Evolutionary conservation across 2,888 invertebrate genomes (phyloP).

Genomic region (Xanthorhoe designata): DNA sequence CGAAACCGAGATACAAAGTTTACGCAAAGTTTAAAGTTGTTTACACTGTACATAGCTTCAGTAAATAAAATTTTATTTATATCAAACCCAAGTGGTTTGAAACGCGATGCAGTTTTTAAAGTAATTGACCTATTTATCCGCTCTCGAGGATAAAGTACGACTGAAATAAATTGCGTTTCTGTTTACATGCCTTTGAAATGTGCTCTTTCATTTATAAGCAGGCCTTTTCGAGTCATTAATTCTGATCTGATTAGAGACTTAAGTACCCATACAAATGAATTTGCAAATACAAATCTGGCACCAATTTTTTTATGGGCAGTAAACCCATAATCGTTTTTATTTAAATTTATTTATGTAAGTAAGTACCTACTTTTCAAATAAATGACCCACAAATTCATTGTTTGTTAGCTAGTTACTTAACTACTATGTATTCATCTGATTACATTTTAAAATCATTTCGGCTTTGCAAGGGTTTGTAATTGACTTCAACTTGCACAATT

Average conservation of each 20-base stretch:
- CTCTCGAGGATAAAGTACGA: conserved; percentile 4
- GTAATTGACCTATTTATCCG: conserved; percentile 16
- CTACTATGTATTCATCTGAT: no score
- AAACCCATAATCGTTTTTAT: no score
- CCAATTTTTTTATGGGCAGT: no score
- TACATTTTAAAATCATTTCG: no score
- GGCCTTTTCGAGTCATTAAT: not conserved
- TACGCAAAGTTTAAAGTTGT: conserved; percentile 24
- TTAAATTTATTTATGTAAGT: no score
- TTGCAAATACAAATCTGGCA: no score
- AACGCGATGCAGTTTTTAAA: conserved; percentile 22
- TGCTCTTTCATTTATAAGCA: not conserved
- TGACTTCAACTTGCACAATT: no score
- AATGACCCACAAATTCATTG: no score
- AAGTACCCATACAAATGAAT: not conserved
- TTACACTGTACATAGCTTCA: conserved; percentile 17
- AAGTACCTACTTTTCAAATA: no score
- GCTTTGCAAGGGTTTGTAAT: no score
- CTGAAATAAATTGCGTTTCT: conserved; percentile 8
- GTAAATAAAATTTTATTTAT: conserved; percentile 28
- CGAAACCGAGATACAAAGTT: conserved; percentile 7
- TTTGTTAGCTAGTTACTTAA: no score
- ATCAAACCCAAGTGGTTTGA: conserved; percentile 13
- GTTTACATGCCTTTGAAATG: not conserved
- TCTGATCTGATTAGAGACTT: not conserved